Evolutionary conservation across 64 coral and sea anemone species (phyloP).

Genomic region (Montipora sp.): DNA sequence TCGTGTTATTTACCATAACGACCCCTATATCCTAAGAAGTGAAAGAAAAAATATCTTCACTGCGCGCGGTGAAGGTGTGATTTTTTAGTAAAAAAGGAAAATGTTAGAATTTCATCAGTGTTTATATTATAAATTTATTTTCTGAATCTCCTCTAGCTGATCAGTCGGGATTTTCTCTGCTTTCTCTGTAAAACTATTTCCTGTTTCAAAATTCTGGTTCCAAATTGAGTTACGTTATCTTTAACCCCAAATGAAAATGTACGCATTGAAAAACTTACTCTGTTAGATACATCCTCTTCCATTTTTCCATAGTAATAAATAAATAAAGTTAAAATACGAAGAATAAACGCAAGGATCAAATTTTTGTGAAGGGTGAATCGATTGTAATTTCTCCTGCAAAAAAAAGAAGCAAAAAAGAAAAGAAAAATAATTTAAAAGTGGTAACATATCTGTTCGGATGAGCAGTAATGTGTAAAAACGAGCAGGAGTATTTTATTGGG

Average conservation of each 20-base stretch:
- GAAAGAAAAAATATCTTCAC: too few relatives aligned
- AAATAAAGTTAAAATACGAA: slow-evolving; percentile 48
- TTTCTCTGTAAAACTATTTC: not conserved
- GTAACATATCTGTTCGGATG: not conserved
- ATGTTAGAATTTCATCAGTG: too few relatives aligned
- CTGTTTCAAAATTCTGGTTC: not conserved
- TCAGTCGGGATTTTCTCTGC: not conserved
- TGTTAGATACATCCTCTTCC: not conserved
- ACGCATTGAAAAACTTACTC: slow-evolving; percentile 5
- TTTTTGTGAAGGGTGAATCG: slow-evolving; percentile 63
- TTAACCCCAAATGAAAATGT: not conserved
- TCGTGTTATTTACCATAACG: too few relatives aligned
- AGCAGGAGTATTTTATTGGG: too few relatives aligned
- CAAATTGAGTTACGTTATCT: not conserved
- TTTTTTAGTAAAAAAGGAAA: too few relatives aligned
- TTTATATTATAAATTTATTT: too few relatives aligned
- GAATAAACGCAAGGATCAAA: slow-evolving; percentile 64
- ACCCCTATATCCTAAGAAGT: too few relatives aligned
- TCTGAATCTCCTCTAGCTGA: not conserved
- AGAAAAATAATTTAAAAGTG: not conserved
- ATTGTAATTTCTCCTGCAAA: slow-evolving; percentile 17
- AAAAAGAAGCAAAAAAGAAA: not conserved
- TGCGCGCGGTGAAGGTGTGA: too few relatives aligned
- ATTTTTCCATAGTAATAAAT: slow-evolving; percentile 62
- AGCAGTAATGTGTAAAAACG: too few relatives aligned